Base-by-base conservation (phyloP, 1,140 invertebrate species). In the Trichomalopsis sarcophagae region DNA sequence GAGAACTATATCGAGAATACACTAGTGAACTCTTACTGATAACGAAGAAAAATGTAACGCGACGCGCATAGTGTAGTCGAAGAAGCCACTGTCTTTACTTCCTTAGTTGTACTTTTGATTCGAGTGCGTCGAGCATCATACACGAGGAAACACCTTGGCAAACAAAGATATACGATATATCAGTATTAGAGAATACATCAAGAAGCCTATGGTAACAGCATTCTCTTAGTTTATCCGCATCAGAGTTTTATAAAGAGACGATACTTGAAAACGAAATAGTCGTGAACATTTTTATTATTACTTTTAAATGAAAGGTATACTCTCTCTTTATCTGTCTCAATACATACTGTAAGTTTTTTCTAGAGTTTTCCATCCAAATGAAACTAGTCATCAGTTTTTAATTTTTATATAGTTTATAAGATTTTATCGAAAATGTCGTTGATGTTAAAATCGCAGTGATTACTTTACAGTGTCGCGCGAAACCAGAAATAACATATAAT, bases 331-430 rank as follows among this genome's bases (percentile, higher is more conserved):
- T 27, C 27, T 27, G 0, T 62, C 55, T 62, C 0, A 21, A 17
- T 62, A 62, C 33, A 44, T 27, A 27, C 7, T 4, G 9, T 23
- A 75, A 75, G 21, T 40, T 75, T 75, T 44, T 75, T 75, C 30
- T 40, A n/a, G 33, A 44, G 13, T 75, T 40, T 75, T 21, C 44
- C 36, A 40, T n/a, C 27, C 33, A 75, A 75, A 17, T 9, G 13
- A 21, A 40, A 44, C 9, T n/a, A 75, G 30, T 40, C 36, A 75
- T 40, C 13, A 40, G 21, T 40, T 44, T 36, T 75, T 40, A 7
- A 21, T 75, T 75, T 75, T 75, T 75, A 33, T 44, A 40, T 33
- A 75, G 30, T 33, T 75, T 75, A 33, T n/a, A 21, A 62, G 55
- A 75, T 44, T 75, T 33, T 13, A 74, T 36, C 14, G n/a, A 36